Base-by-base conservation (phyloP, 2,113 vertebrate genomes). In the Barbus barbus region DNA sequence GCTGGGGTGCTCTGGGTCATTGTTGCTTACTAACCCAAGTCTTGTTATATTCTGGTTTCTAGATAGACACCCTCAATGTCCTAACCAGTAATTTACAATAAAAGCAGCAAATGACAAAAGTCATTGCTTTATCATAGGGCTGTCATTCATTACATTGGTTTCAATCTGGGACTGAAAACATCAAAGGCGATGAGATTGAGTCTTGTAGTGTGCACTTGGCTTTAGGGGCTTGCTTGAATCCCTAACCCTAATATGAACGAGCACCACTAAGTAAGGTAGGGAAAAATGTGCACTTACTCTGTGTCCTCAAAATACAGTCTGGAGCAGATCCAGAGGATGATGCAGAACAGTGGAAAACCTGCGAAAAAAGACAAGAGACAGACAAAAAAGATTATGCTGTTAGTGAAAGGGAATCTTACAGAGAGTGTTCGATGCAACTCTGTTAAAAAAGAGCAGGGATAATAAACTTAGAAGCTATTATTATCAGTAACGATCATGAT, bases 331-430 rank as follows among this genome's bases (percentile, higher is more conserved):
- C 98, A 99, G 0, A 94, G 91, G 16, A 94, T 65, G 14, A 93
- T 95, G 88, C 96, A 97, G 86, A 97, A 3, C 0, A 96, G 94
- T 78, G 98, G 98, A 83, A 97, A 93, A 77, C 97, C 98, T 99
- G 91, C 2, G 8, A 88, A 88, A 83, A 86, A 81, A 87, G 41
- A 20, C 9, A n/a, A 71, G n/a, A 78, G 48, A 77, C 14, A 58
- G 24, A 60, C 41, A 33, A 48, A 51, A n/a, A 69, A 20, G 46
- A 58, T 74, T 24, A 44, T 4, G 44, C 1, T 33, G 2, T 63
- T 7, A 28, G 60, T 18, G 36, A 41, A 38, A 41, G 14, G 4
- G n/a, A n/a, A n/a, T n/a, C n/a, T n/a, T n/a, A n/a, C n/a, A n/a
- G n/a, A n/a, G n/a, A n/a, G n/a, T n/a, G n/a, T n/a, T n/a, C n/a